Base-by-base conservation (phyloP, 30 jellyfish, hydroid and myxozoan genomes). In the Hydractinia echinata region DNA sequence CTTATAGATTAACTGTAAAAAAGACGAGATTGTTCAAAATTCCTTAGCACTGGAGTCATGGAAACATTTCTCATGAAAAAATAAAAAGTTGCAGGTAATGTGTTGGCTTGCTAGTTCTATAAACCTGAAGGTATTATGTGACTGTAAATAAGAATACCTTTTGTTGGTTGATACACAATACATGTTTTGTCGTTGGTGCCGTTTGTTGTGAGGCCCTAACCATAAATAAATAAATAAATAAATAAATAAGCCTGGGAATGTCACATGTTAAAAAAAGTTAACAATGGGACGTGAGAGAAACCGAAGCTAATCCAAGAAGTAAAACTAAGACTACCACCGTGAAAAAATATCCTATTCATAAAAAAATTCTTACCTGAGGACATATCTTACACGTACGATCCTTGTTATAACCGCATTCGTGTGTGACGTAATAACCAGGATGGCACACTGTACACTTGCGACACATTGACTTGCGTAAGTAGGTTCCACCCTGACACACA, bases 351-450 rank as follows among this genome's bases (percentile, higher is more conserved):
- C 44, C 39, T 64, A n/a, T 64, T 64, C 74, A 6, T 6, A 6
- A n/a, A 1, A 6, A n/a, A 1, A 1, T 13, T 64, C 74, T 64
- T 51, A 64, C 74, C 74, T 13, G 51, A 13, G 19, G 74, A 13
- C 74, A 64, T 64, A 7, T 64, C 74, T 64, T 51, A 51, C 74
- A 64, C 19, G 16, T 64, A 7, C 74, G 19, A 51, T 64, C 74
- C 51, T 51, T 44, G 39, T 64, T 64, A 51, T 64, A 51, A 7
- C 51, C 18, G 74, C 74, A 64, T 6, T 51, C 74, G 39, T 51
- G 74, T 13, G 39, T 6, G 10, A n/a, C 51, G 19, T 64, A 51
- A 51, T 64, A 64, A 64, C 74, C 74, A 44, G 39, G 10, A 13
- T 8, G 74, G 39, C 74, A 64, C 18, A 51, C 39, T 64, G 7